Conservation (phyloP, 2,113 vertebrate genomes). For the Dipodomys ordii region DNA sequence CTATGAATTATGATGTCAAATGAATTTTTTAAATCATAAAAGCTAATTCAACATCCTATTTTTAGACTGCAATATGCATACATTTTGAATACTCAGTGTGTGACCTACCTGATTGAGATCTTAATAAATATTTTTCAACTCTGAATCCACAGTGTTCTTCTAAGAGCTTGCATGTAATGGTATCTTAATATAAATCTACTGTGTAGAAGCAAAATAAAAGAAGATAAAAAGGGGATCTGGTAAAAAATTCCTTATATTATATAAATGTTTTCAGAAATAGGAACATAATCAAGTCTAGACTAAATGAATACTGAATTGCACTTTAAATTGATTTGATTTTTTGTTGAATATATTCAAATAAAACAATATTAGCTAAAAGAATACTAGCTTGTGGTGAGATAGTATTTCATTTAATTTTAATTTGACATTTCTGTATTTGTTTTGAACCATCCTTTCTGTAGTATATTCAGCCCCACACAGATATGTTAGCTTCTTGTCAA, state of each 20-base stretch:
- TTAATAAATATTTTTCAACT: conserved; percentile 34
- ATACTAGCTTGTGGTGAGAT: neutral
- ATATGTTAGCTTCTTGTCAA: neutral
- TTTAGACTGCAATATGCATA: neutral
- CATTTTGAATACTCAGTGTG: neutral
- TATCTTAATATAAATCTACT: neutral
- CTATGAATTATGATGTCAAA: neutral
- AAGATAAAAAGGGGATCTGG: neutral
- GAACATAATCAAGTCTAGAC: neutral
- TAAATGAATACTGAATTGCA: neutral
- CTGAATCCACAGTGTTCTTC: neutral
- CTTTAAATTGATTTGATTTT: neutral
- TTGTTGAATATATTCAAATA: neutral
- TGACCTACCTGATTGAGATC: neutral
- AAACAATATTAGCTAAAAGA: too few relatives aligned
- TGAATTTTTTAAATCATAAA: neutral
- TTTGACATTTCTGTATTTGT: neutral
- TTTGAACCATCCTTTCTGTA: neutral
- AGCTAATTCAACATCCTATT: neutral
- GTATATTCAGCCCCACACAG: neutral
- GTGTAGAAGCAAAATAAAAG: neutral
- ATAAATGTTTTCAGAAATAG: neutral
- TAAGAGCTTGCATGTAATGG: neutral
- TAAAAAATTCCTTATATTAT: neutral
- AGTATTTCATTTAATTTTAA: neutral